Base-by-base conservation (phyloP, 30 jellyfish, hydroid and myxozoan species). In the Haliclystus octoradiatus region DNA sequence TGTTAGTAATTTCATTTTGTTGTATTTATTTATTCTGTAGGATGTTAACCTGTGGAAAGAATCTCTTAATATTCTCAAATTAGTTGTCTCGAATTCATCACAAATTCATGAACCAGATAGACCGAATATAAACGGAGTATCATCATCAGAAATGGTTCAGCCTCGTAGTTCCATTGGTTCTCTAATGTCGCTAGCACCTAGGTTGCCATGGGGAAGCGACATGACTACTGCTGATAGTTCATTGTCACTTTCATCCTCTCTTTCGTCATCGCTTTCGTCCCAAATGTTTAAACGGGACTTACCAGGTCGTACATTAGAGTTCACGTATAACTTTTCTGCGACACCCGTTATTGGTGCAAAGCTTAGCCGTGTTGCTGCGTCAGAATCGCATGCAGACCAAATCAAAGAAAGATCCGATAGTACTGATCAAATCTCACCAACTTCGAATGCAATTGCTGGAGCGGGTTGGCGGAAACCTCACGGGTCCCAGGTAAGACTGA, bases 241-340 rank as follows among this genome's bases (percentile, higher is more conserved):
- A 27, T 83, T 88, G 94, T 74, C 95, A 3, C 46, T 73, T 31
- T n/a, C n/a, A n/a, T n/a, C n/a, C n/a, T n/a, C n/a, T n/a, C n/a
- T n/a, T n/a, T n/a, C n/a, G n/a, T n/a, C n/a, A 46, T 66, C 76
- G 23, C 68, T 70, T 26, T 49, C 93, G 22, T 66, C 94, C 3
- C 94, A 84, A 49, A 74, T 86, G 53, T 78, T 83, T 32, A 83
- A 92, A 64, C 82, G 79, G 52, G 99, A 91, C 66, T 69, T 91
- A 28, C 99, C 99, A 0, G 99, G 99, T 25, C 92, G 95, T 31
- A 91, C 99, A n/a, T 70, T 91, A 62, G 95, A 91, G 81, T 91
- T 91, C 62, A 73, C 99, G 1, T 91, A 82, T 40, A 92, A 91
- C 79, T 88, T 91, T 26, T 71, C 93, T 7, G 85, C 94, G 52